Evolutionary conservation across 1,140 invertebrate species (phyloP).

Genomic region (Zaprionus inermis): DNA sequence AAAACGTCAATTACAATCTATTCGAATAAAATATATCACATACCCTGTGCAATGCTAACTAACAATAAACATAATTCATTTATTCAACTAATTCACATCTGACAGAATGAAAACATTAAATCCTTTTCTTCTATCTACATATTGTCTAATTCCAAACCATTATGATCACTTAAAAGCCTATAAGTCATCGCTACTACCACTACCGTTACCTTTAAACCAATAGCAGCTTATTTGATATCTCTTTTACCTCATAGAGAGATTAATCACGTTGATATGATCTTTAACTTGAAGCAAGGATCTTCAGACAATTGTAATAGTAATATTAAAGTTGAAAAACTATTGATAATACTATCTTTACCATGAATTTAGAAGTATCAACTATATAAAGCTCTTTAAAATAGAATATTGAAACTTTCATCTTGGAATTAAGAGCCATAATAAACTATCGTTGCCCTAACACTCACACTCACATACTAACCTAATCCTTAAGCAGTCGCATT

Average conservation of each 20-base stretch:
- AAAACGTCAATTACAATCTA: neutral
- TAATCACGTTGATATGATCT: neutral
- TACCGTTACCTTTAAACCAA: neutral
- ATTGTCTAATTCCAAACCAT: neutral
- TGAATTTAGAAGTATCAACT: neutral
- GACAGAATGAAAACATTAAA: neutral
- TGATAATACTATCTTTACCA: neutral
- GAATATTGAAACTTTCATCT: neutral
- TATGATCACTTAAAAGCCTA: too few relatives aligned
- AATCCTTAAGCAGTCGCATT: neutral
- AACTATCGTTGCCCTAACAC: neutral
- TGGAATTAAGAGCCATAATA: neutral
- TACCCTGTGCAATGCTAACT: neutral
- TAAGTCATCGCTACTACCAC: neutral
- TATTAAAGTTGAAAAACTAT: neutral
- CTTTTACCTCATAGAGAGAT: too few relatives aligned
- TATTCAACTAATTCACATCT: neutral
- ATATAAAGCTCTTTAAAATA: too few relatives aligned
- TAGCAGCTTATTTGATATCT: neutral
- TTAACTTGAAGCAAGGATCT: neutral
- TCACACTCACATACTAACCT: neutral
- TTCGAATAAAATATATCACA: neutral
- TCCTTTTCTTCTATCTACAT: neutral
- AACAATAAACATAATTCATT: constrained; percentile 5
- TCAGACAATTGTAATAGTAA: neutral